Evolutionary conservation across 2,113 vertebrate genomes (phyloP), one percentile per base, ranked within the genome.

Genomic region (Cariama cristata): DNA sequence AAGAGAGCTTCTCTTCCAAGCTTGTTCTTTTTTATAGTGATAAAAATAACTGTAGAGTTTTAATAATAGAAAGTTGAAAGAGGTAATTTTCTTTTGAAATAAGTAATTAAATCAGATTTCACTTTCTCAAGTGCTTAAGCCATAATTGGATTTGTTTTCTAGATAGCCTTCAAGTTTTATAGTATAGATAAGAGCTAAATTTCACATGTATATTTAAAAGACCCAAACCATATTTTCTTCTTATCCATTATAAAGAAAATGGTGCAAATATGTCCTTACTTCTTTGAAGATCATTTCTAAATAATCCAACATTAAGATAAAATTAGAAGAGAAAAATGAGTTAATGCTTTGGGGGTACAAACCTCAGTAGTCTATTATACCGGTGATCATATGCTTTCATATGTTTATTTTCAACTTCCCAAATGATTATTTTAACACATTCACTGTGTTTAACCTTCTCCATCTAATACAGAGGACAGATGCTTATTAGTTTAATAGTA

Each of bases 61-160:
- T 77, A 89, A 35, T 55, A 75, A 88, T 63, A 81, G 74, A 81
- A 82, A 81, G 40, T 2, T 82, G 71, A 94, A 95, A 92, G 74
- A 67, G 20, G 38, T 55, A n/a, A 82, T 90, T 87, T 84, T 93
- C 64, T 74, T 90, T 72, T 79, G 81, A 79, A 87, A 94, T 12
- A 90, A 76, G 24, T 74, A 91, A 94, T 96, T 92, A 82, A 96
- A 95, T 92, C 74, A 87, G 87, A 76, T 90, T 88, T 90, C 52
- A 76, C 81, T 69, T 85, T 84, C 73, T 85, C 24, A 49, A 68
- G 11, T 64, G 40, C 32, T 87, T 68, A 55, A 49, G 7, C 45
- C 8, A 20, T 91, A 93, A 93, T 6, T 93, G 66, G 84, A 94
- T 94, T 81, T 91, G 60, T 84, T 91, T 93, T 55, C 52, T 89